Evolutionary conservation across 2,797 vertebrate species (phyloP).

Genomic region (Pseudopleuronectes americanus): DNA sequence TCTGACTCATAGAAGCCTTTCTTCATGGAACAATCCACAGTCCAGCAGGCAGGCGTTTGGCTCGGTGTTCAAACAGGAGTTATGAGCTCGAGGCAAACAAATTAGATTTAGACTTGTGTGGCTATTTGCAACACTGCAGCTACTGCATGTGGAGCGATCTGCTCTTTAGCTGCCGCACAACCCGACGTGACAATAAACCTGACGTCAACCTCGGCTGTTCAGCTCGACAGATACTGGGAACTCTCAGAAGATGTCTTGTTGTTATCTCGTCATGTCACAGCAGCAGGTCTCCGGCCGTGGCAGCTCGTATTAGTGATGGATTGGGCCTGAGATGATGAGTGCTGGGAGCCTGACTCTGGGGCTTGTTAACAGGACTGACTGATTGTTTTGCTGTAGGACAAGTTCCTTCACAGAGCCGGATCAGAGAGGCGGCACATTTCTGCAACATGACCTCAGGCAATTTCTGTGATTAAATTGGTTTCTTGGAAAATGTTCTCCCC

Average conservation of each 20-base stretch:
- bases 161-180: constrained; percentile 7
- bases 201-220: constrained; percentile 37
- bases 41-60: not conserved
- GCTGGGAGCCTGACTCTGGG: constrained; percentile 41
- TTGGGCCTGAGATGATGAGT: constrained; percentile 58
- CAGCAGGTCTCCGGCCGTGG: constrained; percentile 31
- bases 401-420: constrained; percentile 50
- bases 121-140: too few species aligned
- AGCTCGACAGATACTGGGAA: constrained; percentile 44
- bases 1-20: constrained; percentile 36
- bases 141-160: constrained; percentile 22
- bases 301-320: constrained; percentile 60
- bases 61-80: constrained; percentile 24
- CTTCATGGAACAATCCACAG: constrained; percentile 26
- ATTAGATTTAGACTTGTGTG: constrained; percentile 15
- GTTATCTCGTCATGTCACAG: constrained; percentile 66
- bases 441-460: constrained; percentile 37
- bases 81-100: constrained; percentile 2
- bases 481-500: constrained; percentile 49
- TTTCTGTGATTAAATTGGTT: constrained; percentile 49
- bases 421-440: constrained; percentile 43
- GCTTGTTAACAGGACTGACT: constrained; percentile 67
- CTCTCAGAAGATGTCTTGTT: constrained; percentile 46
- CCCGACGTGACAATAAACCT: constrained; percentile 41
- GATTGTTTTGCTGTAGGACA: constrained; percentile 60